Percentiles rank a stretch among this genome's conserved stretches.
phyloP scores from a whole-genome alignment of 2,888 invertebrate genomes.

The Erannis defoliaria region DNA sequence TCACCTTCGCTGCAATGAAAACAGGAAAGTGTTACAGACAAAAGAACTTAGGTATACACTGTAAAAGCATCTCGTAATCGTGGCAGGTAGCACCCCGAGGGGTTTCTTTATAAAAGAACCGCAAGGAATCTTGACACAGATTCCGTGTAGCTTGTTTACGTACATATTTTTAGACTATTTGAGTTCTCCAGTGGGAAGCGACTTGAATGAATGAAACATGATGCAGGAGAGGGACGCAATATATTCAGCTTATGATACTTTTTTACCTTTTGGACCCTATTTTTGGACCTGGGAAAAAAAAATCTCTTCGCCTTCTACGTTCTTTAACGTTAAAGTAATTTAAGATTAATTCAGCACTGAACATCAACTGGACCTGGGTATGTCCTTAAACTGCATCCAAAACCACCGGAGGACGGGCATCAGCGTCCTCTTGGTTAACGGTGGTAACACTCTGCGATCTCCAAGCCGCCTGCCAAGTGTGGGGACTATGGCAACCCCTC shows the following conservation, averaged over 20 bases:
- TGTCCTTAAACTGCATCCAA: too few relatives aligned
- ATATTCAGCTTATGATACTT: neutral
- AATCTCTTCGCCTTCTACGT: too few relatives aligned
- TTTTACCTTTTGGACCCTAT: too few relatives aligned
- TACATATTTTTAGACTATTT: constrained; percentile 42
- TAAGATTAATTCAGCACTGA: too few relatives aligned
- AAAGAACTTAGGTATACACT: constrained; percentile 16
- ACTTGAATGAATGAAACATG: constrained; percentile 4
- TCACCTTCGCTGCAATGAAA: constrained; percentile 1
- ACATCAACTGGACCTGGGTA: too few relatives aligned
- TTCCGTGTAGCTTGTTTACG: constrained; percentile 37
- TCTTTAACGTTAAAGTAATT: too few relatives aligned
- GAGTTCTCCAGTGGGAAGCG: constrained; percentile 15
- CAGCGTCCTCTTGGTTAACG: too few relatives aligned
- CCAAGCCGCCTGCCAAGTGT: too few relatives aligned
- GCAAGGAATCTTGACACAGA: constrained; percentile 44
- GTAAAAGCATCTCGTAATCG: constrained; percentile 28
- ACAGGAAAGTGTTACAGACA: constrained; percentile 4
- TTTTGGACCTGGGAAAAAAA: too few relatives aligned
- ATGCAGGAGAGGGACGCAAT: neutral
- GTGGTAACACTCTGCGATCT: too few relatives aligned
- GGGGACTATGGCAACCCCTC: too few relatives aligned
- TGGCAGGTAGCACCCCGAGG: constrained; percentile 26
- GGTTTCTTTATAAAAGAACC: constrained; percentile 45
- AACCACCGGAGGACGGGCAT: too few relatives aligned